Evolutionary conservation across 2,888 invertebrate genomes (phyloP).

Genomic region (Schrankia costaestrigalis): DNA sequence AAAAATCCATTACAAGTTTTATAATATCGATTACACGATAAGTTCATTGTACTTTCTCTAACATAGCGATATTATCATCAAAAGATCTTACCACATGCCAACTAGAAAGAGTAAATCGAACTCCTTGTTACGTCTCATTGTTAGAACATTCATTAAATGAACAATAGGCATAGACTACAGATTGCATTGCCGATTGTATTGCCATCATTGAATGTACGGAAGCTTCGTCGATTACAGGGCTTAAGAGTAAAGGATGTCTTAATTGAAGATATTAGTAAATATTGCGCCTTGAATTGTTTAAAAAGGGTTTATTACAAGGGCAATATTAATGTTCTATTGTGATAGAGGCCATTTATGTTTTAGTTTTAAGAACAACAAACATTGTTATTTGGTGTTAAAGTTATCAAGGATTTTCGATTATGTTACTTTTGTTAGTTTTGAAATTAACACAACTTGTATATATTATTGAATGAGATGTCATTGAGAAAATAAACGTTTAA

Average conservation of each 20-base stretch:
- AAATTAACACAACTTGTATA: too few relatives aligned
- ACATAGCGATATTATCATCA: constrained; percentile 19
- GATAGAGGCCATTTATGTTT: constrained; percentile 3
- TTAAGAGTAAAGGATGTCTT: constrained; percentile 14
- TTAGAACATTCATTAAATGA: constrained; percentile 14
- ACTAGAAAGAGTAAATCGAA: constrained; percentile 8
- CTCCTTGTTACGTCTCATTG: constrained; percentile 21
- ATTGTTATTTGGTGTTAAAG: too few relatives aligned
- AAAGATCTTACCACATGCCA: constrained; percentile 9
- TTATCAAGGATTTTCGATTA: too few relatives aligned
- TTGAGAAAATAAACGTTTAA: too few relatives aligned
- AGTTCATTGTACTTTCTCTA: constrained; percentile 25
- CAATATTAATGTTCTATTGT: constrained; percentile 21
- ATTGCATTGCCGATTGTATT: constrained; percentile 11
- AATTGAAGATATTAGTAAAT: constrained; percentile 14
- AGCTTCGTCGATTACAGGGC: constrained; percentile 28
- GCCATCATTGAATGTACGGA: constrained; percentile 35
- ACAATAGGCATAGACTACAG: constrained; percentile 23
- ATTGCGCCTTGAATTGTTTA: constrained; percentile 30
- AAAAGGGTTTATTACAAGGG: constrained; percentile 20
- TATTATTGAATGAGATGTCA: too few relatives aligned
- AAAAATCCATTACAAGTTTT: constrained; percentile 2
- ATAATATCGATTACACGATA: constrained; percentile 18
- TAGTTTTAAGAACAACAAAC: background rate
- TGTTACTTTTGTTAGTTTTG: too few relatives aligned